A percentile compares a stretch with the other conserved stretches of the same genome.
Evolutionary conservation across 2,888 invertebrate species (phyloP).

Genomic region (Meteorus colon): DNA sequence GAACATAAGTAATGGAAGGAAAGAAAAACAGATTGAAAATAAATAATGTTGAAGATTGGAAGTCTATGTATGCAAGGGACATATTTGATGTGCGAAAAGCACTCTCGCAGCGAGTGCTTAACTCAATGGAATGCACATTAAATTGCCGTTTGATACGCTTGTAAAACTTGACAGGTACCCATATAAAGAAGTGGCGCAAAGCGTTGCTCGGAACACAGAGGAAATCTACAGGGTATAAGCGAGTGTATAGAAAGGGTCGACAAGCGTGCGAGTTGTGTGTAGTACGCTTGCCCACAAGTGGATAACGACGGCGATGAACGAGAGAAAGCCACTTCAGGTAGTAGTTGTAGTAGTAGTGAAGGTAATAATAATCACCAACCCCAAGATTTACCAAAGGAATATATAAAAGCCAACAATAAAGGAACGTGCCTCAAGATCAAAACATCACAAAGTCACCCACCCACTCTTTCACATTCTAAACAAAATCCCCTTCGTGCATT

Average conservation of each 20-base stretch:
- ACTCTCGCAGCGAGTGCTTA: conserved; percentile 16
- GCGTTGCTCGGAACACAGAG: conserved; percentile 19
- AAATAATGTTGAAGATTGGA: conserved; percentile 3
- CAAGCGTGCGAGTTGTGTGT: conserved; percentile 3
- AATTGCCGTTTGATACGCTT: conserved; percentile 46
- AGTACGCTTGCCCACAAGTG: conserved; percentile 6
- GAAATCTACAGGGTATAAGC: not conserved
- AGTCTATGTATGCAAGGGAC: not conserved
- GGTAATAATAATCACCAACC: conserved; percentile 49
- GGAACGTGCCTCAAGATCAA: conserved; percentile 57
- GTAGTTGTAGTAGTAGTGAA: conserved; percentile 32
- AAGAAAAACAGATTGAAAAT: not conserved
- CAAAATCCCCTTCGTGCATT: not conserved
- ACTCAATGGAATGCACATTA: conserved; percentile 33
- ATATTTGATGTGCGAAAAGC: conserved; percentile 26
- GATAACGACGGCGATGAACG: conserved; percentile 17
- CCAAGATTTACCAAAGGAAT: conserved; percentile 28
- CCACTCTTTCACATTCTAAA: not conserved
- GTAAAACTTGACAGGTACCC: conserved; percentile 40
- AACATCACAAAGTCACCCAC: conserved; percentile 47
- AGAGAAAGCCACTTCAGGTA: conserved; percentile 37
- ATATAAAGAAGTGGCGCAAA: conserved; percentile 20
- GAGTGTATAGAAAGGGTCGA: conserved; percentile 11
- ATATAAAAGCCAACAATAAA: conserved; percentile 8
- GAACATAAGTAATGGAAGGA: not conserved